Base-by-base conservation (phyloP, 2,888 invertebrate genomes). In the Drosophila quasianomalipes region DNA sequence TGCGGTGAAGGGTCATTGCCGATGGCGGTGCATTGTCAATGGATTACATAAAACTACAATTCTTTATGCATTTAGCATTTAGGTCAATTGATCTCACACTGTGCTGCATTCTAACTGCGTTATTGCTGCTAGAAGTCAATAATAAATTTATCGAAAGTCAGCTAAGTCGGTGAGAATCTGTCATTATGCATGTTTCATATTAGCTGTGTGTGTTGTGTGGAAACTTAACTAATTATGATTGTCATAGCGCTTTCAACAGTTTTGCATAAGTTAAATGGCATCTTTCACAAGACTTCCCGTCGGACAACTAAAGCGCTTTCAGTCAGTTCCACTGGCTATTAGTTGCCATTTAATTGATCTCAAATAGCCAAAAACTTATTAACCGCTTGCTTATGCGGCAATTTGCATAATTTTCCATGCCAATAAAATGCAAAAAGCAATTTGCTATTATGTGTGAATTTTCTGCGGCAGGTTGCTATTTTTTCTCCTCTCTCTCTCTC, bases 391-490 rank as follows among this genome's bases (percentile, higher is more conserved):
- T 57, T 66, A 64, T 65, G 53, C 35, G 26, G 33, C 37, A 86
- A 85, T 89, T 89, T 81, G 73, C 86, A 86, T 78, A 61, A 78
- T 73, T 72, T 77, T 66, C 63, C 79, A 88, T 79, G 79, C 71
- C 84, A 82, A 82, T 89, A 69, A 80, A 82, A 68, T 57, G 51
- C 57, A 67, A 67, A 74, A 26, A 70, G 70, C 72, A 70, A 73
- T 71, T 81, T 64, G 71, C 73, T 71, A 82, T 84, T 73, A 83
- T 81, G 83, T 83, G 81, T 69, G 81, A 83, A 81, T 77, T 79
- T 77, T 80, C 30, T 49, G 54, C 31, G 41, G 55, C 58, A 28
- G 47, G 47, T 33, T n/a, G 47, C 26, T 4, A 26, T 3, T 41
- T 52, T 16, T 30, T 55, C 22, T 30, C 6, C 37, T 37, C 39